These are phyloP conservation scores for Limonius californicus DNA, from an alignment of 1,140 invertebrate genomes.

Conservation along the genomic window DNA sequence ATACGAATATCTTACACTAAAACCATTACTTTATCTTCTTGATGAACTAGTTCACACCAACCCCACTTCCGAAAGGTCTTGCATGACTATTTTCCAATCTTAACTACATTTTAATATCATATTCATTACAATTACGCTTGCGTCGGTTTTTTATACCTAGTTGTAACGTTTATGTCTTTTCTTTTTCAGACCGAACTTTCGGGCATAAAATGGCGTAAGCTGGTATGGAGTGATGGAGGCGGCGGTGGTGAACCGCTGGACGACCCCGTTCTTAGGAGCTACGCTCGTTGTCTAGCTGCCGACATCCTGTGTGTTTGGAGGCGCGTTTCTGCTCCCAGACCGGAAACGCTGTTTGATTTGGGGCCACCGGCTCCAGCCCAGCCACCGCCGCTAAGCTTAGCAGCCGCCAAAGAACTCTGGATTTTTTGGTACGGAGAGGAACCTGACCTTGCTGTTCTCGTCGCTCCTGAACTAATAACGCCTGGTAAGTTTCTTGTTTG, in stretches of 20 bases:
- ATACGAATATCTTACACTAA: no score
- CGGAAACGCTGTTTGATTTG: slow-evolving; percentile 60
- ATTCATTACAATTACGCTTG: neutral
- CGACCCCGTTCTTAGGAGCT: slow-evolving; percentile 90
- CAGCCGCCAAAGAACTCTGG: slow-evolving; percentile 92
- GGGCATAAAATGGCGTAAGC: slow-evolving; percentile 98
- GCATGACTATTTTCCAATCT: no score
- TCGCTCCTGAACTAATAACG: slow-evolving; percentile 73
- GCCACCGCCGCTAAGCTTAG: slow-evolving; percentile 65
- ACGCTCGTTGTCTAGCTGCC: slow-evolving; percentile 86
- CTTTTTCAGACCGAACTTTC: slow-evolving; percentile 91
- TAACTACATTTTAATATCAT: no score
- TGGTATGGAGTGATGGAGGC: slow-evolving; percentile 73
- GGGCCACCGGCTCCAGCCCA: slow-evolving; percentile 54
- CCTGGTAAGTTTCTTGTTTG: slow-evolving; percentile 59
- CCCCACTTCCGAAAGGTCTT: no score
- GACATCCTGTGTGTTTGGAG: slow-evolving; percentile 97
- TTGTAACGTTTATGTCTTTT: neutral
- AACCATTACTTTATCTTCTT: no score
- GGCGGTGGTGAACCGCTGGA: slow-evolving; percentile 71
- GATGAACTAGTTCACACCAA: no score
- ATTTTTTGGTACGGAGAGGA: slow-evolving; percentile 99
- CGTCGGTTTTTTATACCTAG: no score
- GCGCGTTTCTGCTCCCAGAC: slow-evolving; percentile 62
- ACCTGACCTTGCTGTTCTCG: slow-evolving; percentile 80